Conservation (phyloP, 2,113 vertebrate genomes). For the Rhinogobius similis region DNA sequence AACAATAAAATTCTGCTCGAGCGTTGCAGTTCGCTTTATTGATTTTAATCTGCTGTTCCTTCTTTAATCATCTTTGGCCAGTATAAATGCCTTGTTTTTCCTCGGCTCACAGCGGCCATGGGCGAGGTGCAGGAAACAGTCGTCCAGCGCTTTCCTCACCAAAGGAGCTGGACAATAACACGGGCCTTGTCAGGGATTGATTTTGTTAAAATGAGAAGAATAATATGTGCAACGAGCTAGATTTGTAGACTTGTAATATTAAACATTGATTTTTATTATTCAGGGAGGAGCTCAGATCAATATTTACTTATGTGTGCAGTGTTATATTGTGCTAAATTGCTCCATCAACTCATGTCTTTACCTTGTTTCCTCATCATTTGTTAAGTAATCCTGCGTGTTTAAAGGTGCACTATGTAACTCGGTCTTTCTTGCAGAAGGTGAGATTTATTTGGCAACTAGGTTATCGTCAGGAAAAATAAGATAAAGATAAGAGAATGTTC, state of each 20-base stretch:
- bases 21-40: conserved; percentile 39
- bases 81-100: conserved; percentile 42
- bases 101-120: conserved; percentile 19
- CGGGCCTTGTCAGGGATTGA: conserved; percentile 49
- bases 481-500: too few species aligned
- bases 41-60: conserved; percentile 55
- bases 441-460: too few species aligned
- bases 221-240: conserved; percentile 42
- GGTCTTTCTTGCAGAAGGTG: too few species aligned
- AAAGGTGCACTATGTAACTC: too few species aligned
- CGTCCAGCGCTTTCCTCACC: conserved; percentile 22
- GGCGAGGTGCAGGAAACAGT: conserved; percentile 23
- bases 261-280: conserved; percentile 47
- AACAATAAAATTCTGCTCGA: conserved; percentile 49
- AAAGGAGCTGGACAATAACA: conserved; percentile 31
- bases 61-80: conserved; percentile 44
- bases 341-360: too few species aligned
- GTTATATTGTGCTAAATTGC: too few species aligned
- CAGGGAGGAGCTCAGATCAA: not conserved
- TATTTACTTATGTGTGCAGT: not conserved
- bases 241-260: conserved; percentile 59
- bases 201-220: conserved; percentile 45
- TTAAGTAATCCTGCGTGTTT: too few species aligned
- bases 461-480: too few species aligned
- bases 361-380: too few species aligned